Evolutionary conservation across 2,113 vertebrate species (phyloP), one percentile per base, ranked within the genome.

Genomic region (Nycticryphes semicollaris): DNA sequence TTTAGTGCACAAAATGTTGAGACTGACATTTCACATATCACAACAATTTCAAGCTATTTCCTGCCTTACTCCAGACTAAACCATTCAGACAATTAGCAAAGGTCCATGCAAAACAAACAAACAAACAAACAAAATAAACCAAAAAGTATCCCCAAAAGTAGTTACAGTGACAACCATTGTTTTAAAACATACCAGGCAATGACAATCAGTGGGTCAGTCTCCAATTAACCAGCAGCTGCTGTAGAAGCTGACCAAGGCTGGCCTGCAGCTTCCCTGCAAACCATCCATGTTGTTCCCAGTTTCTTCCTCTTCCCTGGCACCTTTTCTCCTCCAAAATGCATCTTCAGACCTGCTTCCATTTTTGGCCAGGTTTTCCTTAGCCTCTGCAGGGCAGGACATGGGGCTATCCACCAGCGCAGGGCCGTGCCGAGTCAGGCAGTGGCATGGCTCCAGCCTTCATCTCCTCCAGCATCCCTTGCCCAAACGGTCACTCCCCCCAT

Each of bases 201-300:
- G 39, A 8, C n/a, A 37, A 4, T 5, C 25, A 4, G 0, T 7
- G 53, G 15, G 30, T 39, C 24, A n/a, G n/a, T 35, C 47, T 37
- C 62, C 21, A 27, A 24, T 21, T 10, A 37, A 24, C 30, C 39
- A 18, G 30, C 28, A 16, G 12, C 33, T 47, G 30, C 53, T 1
- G 5, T 3, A 27, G 48, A 22, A 17, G 67, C 28, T 66, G 45
- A 9, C 33, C 1, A 5, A 41, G 30, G 30, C 41, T 13, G 24
- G 25, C 7, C 0, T 1, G 62, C 77, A 64, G 77, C 39, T 6
- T 47, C 25, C 57, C 35, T 13, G 39, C 43, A 23, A 25, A 22
- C 12, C 59, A 11, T 3, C 22, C 59, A 0, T 1, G 1, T 21
- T 18, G 7, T 18, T 37, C 31, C 14, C 30, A 5, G 12, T n/a